Evolutionary conservation across 2,113 vertebrate genomes (phyloP).

Genomic region (Hemiprocne comata): DNA sequence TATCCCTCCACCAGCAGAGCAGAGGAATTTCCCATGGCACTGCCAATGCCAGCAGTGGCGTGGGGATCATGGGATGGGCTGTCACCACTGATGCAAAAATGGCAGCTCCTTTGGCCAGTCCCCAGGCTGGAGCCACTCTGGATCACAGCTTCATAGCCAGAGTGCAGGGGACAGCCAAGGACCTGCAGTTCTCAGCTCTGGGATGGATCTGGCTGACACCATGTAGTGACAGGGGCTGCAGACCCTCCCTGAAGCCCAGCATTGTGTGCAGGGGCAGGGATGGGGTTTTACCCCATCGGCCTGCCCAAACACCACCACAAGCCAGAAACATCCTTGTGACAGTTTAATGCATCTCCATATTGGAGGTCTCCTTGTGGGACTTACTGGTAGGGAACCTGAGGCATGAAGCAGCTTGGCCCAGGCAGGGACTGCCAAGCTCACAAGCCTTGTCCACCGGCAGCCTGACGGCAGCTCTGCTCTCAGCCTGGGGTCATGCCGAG

Average conservation of each 20-base stretch:
- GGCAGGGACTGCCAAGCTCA: background rate
- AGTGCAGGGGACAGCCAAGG: background rate
- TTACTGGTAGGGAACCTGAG: background rate
- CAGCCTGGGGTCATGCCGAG: accelerated
- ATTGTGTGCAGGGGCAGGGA: background rate
- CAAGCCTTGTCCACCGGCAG: background rate
- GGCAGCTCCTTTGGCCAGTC: background rate
- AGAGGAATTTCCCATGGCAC: background rate
- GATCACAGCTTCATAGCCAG: background rate
- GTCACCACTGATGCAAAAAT: background rate
- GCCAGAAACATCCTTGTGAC: background rate
- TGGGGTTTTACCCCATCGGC: background rate
- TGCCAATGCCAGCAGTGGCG: background rate
- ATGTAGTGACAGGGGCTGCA: background rate
- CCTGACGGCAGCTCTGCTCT: background rate
- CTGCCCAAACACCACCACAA: background rate
- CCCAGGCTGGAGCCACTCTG: accelerated
- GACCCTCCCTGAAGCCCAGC: background rate
- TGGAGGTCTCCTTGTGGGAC: background rate
- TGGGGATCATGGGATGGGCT: background rate
- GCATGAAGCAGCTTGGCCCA: background rate
- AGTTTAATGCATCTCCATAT: too few species aligned
- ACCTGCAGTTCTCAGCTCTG: background rate
- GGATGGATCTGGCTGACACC: background rate
- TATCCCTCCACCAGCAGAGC: background rate